phyloP scores from a whole-genome alignment of 2,888 invertebrate genomes.

The Lasioglossum zephyrum region DNA sequence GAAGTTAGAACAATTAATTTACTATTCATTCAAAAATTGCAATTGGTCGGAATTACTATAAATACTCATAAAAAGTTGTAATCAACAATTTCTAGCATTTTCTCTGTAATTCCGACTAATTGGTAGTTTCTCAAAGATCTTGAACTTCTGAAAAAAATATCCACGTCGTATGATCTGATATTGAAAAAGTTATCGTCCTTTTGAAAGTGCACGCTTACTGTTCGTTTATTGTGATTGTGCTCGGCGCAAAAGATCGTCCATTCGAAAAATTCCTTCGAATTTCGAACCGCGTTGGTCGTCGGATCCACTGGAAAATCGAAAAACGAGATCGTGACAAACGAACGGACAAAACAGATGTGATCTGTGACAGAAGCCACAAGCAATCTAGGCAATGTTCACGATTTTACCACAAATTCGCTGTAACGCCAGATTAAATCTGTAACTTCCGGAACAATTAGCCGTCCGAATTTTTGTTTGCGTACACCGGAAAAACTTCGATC shows the following conservation, averaged over 20 bases:
- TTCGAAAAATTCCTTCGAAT: not conserved
- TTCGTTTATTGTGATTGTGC: not conserved
- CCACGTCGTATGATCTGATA: too few species aligned
- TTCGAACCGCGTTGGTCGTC: not conserved
- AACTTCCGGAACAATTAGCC: not conserved
- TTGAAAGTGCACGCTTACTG: not conserved
- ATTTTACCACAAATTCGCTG: slow-evolving; percentile 71
- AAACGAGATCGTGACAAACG: slow-evolving; percentile 62
- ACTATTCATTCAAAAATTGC: too few species aligned
- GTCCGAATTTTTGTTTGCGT: slow-evolving; percentile 35
- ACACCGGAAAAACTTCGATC: not conserved
- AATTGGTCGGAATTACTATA: too few species aligned
- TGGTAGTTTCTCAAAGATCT: too few species aligned
- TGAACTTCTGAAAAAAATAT: too few species aligned
- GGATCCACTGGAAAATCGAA: not conserved
- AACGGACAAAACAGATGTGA: slow-evolving; percentile 65
- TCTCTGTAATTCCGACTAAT: too few species aligned
- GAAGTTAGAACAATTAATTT: too few species aligned
- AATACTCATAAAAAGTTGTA: too few species aligned
- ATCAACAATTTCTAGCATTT: too few species aligned
- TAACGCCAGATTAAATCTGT: slow-evolving; percentile 60
- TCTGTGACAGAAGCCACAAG: slow-evolving; percentile 44
- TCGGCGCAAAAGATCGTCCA: not conserved
- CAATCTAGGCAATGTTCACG: slow-evolving; percentile 66
- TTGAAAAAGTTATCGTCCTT: too few species aligned